A percentile compares a stretch with the other conserved stretches of the same genome.
These are phyloP conservation scores for Etheostoma nigrum DNA, from an alignment of 2,797 vertebrate species.

Conservation along the genomic window DNA sequence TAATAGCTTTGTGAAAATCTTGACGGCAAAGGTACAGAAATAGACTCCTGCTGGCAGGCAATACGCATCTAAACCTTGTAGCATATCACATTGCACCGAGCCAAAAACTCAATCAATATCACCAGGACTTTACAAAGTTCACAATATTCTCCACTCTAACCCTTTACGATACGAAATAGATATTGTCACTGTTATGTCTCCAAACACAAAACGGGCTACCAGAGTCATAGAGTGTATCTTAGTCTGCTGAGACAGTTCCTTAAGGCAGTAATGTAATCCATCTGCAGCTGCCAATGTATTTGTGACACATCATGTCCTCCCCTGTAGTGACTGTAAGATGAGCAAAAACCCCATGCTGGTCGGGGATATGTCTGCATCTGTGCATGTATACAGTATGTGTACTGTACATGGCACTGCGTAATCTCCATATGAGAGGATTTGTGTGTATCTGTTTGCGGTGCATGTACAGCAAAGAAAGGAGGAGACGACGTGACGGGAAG, in stretches of 20 bases:
- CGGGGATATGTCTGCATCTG: constrained; percentile 34
- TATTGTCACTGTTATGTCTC: constrained; percentile 49
- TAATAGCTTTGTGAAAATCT: constrained; percentile 53
- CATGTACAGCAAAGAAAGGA: constrained; percentile 26
- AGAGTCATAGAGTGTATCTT: constrained; percentile 37
- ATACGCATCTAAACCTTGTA: constrained; percentile 28
- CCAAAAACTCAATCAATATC: constrained; percentile 37
- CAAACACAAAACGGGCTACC: constrained; percentile 54
- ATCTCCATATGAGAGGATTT: constrained; percentile 6
- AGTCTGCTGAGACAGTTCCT: constrained; percentile 60
- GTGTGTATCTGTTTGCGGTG: constrained; percentile 16
- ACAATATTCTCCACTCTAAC: constrained; percentile 42
- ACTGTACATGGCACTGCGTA: constrained; percentile 13
- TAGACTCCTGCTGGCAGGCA: constrained; percentile 29
- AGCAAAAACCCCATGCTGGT: constrained; percentile 49
- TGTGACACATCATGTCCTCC: constrained; percentile 66
- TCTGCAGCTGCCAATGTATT: constrained; percentile 55
- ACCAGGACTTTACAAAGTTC: constrained; percentile 31
- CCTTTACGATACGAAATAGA: constrained; percentile 37
- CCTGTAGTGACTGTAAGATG: constrained; percentile 58
- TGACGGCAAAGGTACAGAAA: constrained; percentile 39
- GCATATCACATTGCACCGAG: constrained; percentile 23
- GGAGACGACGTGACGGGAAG: constrained; percentile 14
- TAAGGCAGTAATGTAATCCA: constrained; percentile 66
- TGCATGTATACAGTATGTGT: constrained; percentile 2